Conservation (phyloP, 2,888 invertebrate species). For the Meliscaeva auricollis region DNA sequence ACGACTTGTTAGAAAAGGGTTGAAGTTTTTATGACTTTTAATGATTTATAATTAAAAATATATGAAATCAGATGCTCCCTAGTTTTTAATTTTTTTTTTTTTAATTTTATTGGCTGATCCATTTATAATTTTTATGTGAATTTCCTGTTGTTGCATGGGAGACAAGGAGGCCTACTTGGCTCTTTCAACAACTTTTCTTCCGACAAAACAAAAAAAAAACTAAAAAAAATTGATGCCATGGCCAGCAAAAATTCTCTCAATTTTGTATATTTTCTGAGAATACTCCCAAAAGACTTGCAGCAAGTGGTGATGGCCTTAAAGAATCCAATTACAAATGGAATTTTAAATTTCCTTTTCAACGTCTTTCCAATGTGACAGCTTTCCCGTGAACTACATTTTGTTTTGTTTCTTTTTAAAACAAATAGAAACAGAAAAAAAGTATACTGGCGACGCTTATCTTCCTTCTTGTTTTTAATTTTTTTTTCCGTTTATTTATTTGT, state of each 20-base stretch:
- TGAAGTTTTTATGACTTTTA: conserved; percentile 26
- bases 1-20: conserved; percentile 15
- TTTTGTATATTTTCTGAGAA: conserved; percentile 3
- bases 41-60: conserved; percentile 27
- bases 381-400: conserved; percentile 70
- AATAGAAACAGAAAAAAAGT: conserved; percentile 40
- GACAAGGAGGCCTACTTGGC: background rate
- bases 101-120: background rate
- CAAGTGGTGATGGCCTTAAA: conserved; percentile 29
- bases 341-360: conserved; percentile 62
- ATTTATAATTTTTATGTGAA: background rate
- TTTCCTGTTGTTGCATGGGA: conserved; percentile 2
- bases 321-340: conserved; percentile 54
- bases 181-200: background rate
- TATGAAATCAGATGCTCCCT: background rate
- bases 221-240: background rate
- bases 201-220: no score
- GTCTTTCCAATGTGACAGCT: conserved; percentile 62
- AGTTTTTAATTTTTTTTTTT: background rate
- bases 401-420: conserved; percentile 41
- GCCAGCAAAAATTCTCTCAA: background rate
- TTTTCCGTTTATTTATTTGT: conserved; percentile 64
- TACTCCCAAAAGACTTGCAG: background rate
- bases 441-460: conserved; percentile 53
- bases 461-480: conserved; percentile 32